These are phyloP conservation scores for Lacerta viridis DNA, from an alignment of 2,797 vertebrate genomes.

Conservation along the genomic window DNA sequence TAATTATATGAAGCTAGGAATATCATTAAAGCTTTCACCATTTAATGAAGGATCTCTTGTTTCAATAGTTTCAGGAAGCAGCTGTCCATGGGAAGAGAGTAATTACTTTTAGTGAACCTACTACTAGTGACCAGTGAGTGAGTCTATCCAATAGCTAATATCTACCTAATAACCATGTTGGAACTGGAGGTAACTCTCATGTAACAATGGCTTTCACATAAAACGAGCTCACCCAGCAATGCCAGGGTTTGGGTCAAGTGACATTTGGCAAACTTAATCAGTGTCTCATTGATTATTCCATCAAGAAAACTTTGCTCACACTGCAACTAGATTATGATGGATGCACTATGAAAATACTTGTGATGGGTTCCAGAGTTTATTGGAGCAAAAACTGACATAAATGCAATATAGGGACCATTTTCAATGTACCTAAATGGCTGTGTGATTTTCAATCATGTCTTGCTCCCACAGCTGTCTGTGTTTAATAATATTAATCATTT, in stretches of 20 bases:
- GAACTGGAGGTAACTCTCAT: background rate
- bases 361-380: slow-evolving; percentile 17
- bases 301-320: slow-evolving; percentile 16
- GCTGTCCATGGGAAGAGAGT: background rate
- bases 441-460: slow-evolving; percentile 1
- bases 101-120: background rate
- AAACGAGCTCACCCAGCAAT: background rate
- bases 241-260: background rate
- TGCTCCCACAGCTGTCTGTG: background rate
- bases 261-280: slow-evolving; percentile 19
- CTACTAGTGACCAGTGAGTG: background rate
- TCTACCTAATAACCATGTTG: background rate
- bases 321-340: slow-evolving; percentile 20
- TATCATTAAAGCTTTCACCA: background rate
- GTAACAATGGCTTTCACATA: background rate
- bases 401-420: slow-evolving; percentile 21
- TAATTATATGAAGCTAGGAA: background rate
- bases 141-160: background rate
- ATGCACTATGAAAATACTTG: slow-evolving; percentile 6
- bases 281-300: slow-evolving; percentile 22
- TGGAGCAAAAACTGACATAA: slow-evolving; percentile 4
- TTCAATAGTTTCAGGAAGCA: background rate
- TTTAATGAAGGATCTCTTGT: background rate
- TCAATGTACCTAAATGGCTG: background rate
- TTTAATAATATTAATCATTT: slow-evolving; percentile 27